Percentiles rank a stretch among this genome's conserved stretches.
phyloP scores from a whole-genome alignment of 1,140 invertebrate species.

The Apis laboriosa region DNA sequence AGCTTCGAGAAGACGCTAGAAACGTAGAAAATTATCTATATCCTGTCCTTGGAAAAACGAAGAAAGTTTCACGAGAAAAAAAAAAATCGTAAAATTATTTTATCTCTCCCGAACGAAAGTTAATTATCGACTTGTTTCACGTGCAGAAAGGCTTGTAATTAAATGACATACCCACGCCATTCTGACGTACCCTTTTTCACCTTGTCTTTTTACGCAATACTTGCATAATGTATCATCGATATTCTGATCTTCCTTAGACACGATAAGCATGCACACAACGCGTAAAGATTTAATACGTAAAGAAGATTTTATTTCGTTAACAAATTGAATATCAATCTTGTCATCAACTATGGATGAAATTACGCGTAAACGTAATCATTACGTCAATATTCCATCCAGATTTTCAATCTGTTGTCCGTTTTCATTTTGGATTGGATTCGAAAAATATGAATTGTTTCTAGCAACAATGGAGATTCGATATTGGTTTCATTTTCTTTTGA shows the following conservation, averaged over 20 bases:
- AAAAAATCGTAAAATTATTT: too few relatives aligned
- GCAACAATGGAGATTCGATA: background rate
- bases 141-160: slow-evolving; percentile 8
- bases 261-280: background rate
- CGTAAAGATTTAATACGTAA: background rate
- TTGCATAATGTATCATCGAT: slow-evolving; percentile 36
- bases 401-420: background rate
- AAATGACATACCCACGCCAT: background rate
- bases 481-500: background rate
- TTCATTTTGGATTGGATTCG: background rate
- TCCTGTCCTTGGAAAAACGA: too few relatives aligned
- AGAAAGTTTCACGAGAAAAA: background rate
- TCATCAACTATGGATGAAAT: background rate
- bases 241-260: slow-evolving; percentile 25
- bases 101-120: background rate
- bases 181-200: background rate
- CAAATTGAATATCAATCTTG: slow-evolving; percentile 13
- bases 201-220: slow-evolving; percentile 20
- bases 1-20: too few relatives aligned
- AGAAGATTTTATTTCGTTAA: slow-evolving; percentile 15
- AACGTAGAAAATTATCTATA: too few relatives aligned
- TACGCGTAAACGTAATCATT: background rate
- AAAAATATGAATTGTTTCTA: background rate
- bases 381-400: background rate
- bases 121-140: background rate